These are phyloP conservation scores for Dryoscopus gambensis DNA, from an alignment of 2,113 vertebrate genomes.

Conservation along the genomic window DNA sequence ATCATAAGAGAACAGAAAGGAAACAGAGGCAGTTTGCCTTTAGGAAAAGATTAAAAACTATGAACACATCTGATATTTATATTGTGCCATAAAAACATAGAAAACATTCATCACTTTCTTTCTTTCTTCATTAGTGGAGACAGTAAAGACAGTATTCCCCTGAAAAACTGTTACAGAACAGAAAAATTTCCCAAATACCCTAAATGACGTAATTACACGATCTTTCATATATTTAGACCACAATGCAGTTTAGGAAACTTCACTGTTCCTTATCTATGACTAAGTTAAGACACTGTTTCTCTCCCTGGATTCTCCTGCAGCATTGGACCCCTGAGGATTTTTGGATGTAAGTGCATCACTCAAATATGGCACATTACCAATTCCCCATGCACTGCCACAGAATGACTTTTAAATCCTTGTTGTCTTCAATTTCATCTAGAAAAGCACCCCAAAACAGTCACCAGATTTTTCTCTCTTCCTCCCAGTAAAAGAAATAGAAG, in stretches of 20 bases:
- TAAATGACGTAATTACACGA: not conserved
- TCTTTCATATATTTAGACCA: not conserved
- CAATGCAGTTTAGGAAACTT: not conserved
- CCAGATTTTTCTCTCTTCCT: not conserved
- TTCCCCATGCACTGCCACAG: not conserved
- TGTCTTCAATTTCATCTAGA: not conserved
- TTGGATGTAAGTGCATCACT: not conserved
- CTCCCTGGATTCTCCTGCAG: not conserved
- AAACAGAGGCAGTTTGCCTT: not conserved
- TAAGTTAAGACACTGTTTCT: not conserved
- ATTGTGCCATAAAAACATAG: not conserved
- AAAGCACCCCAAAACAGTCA: not conserved
- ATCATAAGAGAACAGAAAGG: conserved; percentile 2
- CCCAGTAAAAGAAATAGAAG: not conserved
- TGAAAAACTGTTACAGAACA: not conserved
- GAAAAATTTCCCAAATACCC: not conserved
- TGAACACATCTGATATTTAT: not conserved
- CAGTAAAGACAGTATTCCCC: not conserved
- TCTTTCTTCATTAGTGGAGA: not conserved
- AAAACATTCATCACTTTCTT: not conserved
- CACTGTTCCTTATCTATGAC: not conserved
- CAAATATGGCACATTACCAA: not conserved
- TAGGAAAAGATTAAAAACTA: not conserved
- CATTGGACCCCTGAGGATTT: not conserved
- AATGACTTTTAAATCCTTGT: not conserved